These are phyloP conservation scores for Alosa alosa DNA, from an alignment of 2,113 vertebrate species.

Conservation along the genomic window DNA sequence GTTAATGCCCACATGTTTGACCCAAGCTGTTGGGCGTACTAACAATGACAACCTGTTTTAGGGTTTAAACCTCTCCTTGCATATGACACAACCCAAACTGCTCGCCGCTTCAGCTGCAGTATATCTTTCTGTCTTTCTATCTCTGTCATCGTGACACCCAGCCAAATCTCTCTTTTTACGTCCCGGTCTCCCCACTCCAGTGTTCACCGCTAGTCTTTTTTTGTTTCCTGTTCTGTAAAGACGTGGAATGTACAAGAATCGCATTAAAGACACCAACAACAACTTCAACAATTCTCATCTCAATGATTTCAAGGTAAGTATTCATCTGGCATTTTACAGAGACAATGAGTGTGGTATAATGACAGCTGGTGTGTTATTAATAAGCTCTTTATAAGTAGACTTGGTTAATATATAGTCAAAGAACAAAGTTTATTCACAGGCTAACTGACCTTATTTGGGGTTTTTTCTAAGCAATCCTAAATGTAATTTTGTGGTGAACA, in stretches of 20 bases:
- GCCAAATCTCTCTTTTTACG: background rate
- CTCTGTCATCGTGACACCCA: background rate
- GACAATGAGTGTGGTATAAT: background rate
- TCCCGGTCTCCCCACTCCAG: background rate
- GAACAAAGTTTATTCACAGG: background rate
- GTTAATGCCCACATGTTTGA: constrained; percentile 31
- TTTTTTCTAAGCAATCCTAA: background rate
- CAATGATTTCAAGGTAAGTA: constrained; percentile 67
- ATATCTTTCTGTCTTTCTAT: background rate
- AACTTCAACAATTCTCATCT: constrained; percentile 63
- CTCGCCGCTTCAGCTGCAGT: background rate
- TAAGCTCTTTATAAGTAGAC: background rate
- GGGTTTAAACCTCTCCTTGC: constrained; percentile 44
- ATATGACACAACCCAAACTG: constrained; percentile 41
- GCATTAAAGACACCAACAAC: constrained; percentile 66
- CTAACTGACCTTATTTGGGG: background rate
- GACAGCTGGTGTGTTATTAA: constrained; percentile 6
- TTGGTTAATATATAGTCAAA: background rate
- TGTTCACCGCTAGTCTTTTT: background rate
- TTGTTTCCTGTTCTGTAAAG: constrained; percentile 29
- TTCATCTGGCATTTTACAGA: background rate
- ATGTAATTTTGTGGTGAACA: background rate
- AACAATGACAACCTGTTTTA: constrained; percentile 25
- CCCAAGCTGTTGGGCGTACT: constrained; percentile 42
- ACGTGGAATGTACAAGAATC: constrained; percentile 68